phyloP scores from a whole-genome alignment of 2,888 invertebrate species.

The Cephus runcator region DNA sequence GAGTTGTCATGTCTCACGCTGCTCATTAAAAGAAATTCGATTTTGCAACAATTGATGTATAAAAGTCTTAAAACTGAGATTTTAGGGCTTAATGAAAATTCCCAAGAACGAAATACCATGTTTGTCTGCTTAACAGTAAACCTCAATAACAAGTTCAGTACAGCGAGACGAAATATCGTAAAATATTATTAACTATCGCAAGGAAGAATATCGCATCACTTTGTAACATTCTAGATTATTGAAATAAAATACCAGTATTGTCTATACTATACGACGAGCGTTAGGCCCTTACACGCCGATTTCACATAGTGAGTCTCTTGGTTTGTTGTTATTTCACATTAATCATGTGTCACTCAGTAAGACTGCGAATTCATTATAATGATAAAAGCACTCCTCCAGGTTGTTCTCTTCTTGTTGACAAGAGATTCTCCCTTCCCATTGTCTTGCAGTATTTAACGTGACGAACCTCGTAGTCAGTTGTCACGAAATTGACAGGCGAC shows the following conservation, averaged over 20 bases:
- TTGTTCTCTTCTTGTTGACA: not conserved
- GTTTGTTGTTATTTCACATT: not conserved
- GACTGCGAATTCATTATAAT: not conserved
- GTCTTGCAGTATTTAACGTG: not conserved
- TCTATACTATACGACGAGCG: not conserved
- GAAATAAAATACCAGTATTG: not conserved
- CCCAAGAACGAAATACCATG: not conserved
- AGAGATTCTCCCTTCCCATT: not conserved
- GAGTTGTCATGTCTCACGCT: not conserved
- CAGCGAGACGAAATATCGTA: not conserved
- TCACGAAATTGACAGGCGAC: not conserved
- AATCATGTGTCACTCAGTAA: not conserved
- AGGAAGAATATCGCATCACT: not conserved
- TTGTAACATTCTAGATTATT: not conserved
- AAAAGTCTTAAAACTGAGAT: not conserved
- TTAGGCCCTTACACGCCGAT: not conserved
- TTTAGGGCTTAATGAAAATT: not conserved
- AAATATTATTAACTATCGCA: not conserved
- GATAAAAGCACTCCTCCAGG: not conserved
- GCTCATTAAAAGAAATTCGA: not conserved
- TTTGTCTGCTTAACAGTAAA: not conserved
- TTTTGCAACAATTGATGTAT: not conserved
- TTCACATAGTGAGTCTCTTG: not conserved
- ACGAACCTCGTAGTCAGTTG: not conserved
- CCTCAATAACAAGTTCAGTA: not conserved